Percentiles rank a stretch among this genome's conserved stretches.
Conservation (phyloP, 2,888 invertebrate genomes). For the Dynastes tityus region DNA sequence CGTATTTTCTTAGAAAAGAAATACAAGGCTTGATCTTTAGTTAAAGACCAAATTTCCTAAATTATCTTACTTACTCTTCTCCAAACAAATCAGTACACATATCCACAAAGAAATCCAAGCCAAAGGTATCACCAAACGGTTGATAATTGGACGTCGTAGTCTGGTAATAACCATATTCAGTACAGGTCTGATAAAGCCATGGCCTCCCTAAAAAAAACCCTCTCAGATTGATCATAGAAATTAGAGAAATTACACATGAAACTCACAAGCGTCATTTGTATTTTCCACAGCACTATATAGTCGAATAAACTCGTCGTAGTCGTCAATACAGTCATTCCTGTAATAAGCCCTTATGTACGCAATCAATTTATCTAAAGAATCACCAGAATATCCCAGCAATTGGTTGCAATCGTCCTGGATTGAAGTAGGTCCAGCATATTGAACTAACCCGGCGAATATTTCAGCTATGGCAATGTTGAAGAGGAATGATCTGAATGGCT, state of each 20-base stretch:
- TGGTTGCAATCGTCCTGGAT: slow-evolving; percentile 46
- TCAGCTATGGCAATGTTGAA: slow-evolving; percentile 50
- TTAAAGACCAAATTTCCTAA: no score
- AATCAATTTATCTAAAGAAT: slow-evolving; percentile 53
- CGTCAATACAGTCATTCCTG: slow-evolving; percentile 40
- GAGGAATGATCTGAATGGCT: slow-evolving; percentile 54
- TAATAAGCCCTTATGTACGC: slow-evolving; percentile 44
- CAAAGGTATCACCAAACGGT: slow-evolving; percentile 51
- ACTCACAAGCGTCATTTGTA: slow-evolving; percentile 44
- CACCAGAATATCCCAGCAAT: slow-evolving; percentile 31
- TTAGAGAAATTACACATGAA: neutral
- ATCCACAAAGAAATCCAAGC: slow-evolving; percentile 47
- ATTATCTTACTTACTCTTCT: slow-evolving; percentile 22
- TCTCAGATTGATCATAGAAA: no score
- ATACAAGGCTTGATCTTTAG: neutral
- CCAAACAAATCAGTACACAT: slow-evolving; percentile 53
- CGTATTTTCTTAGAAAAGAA: neutral
- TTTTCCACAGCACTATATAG: slow-evolving; percentile 26
- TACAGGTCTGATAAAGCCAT: slow-evolving; percentile 56
- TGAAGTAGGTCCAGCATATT: slow-evolving; percentile 50
- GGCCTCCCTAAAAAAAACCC: slow-evolving; percentile 49
- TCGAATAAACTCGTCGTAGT: slow-evolving; percentile 51
- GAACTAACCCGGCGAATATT: slow-evolving; percentile 51
- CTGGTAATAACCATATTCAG: slow-evolving; percentile 54
- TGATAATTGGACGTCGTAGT: slow-evolving; percentile 49